Evolutionary conservation across 2,888 invertebrate genomes (phyloP).

Genomic region (Rotaria magnacalcarata): DNA sequence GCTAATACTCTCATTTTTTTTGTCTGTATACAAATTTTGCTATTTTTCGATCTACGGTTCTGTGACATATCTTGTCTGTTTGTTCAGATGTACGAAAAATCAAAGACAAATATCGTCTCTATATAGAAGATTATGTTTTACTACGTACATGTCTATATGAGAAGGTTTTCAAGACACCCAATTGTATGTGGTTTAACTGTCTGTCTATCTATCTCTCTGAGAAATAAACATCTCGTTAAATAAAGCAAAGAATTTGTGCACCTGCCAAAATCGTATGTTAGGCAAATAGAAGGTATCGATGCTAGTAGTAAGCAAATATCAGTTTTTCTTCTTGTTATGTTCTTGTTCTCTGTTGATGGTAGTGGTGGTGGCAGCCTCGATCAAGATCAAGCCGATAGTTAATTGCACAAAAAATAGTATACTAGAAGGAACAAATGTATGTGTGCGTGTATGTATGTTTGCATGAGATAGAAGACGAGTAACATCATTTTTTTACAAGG

Average conservation of each 20-base stretch:
- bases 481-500: neutral
- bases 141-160: neutral
- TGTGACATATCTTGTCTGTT: neutral
- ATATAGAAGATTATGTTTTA: neutral
- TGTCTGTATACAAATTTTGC: neutral
- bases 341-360: neutral
- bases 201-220: neutral
- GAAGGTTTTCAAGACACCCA: neutral
- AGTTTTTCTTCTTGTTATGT: neutral
- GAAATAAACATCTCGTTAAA: neutral
- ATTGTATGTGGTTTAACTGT: neutral
- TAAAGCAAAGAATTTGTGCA: neutral
- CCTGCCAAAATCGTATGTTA: neutral
- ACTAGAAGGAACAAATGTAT: too few relatives aligned
- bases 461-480: neutral
- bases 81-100: constrained; percentile 7
- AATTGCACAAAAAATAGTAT: neutral
- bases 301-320: neutral
- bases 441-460: neutral
- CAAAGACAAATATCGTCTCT: neutral
- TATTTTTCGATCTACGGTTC: neutral
- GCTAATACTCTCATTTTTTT: neutral
- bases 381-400: neutral
- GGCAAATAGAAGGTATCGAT: neutral
- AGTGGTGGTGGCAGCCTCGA: neutral